Conservation (phyloP, 30 jellyfish, hydroid and myxozoan species). For the Cassiopea andromeda region DNA sequence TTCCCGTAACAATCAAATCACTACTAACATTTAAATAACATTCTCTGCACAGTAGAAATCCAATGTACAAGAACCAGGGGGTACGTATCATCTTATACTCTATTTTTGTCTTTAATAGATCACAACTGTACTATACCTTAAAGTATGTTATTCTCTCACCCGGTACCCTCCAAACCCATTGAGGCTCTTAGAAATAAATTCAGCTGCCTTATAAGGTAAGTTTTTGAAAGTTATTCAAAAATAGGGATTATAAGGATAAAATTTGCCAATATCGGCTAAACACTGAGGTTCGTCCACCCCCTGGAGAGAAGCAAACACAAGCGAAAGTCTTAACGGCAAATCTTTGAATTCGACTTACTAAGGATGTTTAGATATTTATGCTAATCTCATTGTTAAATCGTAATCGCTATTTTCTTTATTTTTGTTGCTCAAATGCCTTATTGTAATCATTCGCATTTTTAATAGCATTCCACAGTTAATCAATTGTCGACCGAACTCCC, state of each 20-base stretch:
- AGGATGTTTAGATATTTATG: not conserved
- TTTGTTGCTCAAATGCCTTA: not conserved
- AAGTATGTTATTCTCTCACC: no score
- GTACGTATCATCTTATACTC: no score
- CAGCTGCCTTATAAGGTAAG: not conserved
- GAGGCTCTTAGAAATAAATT: no score
- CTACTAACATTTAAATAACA: no score
- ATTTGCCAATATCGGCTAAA: not conserved
- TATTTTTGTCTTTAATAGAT: no score
- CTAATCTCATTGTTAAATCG: not conserved
- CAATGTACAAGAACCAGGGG: no score
- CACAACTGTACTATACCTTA: no score
- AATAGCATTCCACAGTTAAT: not conserved
- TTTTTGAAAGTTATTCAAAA: not conserved
- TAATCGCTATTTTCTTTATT: not conserved
- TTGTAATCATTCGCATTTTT: not conserved
- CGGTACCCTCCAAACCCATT: no score
- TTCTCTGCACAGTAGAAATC: no score
- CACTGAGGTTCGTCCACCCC: not conserved
- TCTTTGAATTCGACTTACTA: not conserved
- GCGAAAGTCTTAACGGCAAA: not conserved
- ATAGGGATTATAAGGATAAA: not conserved
- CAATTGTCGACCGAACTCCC: not conserved
- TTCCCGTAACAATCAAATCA: no score
- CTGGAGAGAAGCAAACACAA: not conserved